A percentile compares a stretch with the other conserved stretches of the same genome.
Evolutionary conservation across 2,888 invertebrate genomes (phyloP).

Genomic region (Nephrotoma flavescens): DNA sequence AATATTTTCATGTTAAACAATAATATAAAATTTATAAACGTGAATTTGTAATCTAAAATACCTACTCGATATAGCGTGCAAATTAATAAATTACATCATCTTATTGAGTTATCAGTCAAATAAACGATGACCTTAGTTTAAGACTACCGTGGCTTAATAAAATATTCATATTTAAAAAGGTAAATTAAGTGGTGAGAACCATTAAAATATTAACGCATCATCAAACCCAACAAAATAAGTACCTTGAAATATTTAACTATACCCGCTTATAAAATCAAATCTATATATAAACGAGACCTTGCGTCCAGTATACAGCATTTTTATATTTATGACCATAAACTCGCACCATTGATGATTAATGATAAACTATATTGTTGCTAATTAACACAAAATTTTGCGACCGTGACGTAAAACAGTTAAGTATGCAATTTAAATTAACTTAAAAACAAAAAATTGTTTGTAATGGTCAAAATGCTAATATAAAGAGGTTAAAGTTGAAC

Average conservation of each 20-base stretch:
- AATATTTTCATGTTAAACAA: neutral
- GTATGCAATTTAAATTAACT: neutral
- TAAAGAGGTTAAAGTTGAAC: neutral
- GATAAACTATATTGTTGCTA: neutral
- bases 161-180: neutral
- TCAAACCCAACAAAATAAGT: neutral
- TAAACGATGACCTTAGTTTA: neutral
- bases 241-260: neutral
- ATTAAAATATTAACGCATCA: neutral
- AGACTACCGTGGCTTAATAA: neutral
- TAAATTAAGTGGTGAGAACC: neutral
- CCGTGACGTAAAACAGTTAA: neutral
- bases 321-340: neutral
- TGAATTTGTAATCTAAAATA: neutral
- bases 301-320: neutral
- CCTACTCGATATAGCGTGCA: neutral
- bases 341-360: neutral
- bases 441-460: neutral
- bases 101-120: neutral
- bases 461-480: neutral
- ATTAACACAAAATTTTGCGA: neutral
- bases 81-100: neutral
- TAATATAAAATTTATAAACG: no score
- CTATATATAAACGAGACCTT: neutral
- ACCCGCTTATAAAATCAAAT: neutral